phyloP scores from a whole-genome alignment of 2,888 invertebrate genomes.

The Diplazon laetatorius region DNA sequence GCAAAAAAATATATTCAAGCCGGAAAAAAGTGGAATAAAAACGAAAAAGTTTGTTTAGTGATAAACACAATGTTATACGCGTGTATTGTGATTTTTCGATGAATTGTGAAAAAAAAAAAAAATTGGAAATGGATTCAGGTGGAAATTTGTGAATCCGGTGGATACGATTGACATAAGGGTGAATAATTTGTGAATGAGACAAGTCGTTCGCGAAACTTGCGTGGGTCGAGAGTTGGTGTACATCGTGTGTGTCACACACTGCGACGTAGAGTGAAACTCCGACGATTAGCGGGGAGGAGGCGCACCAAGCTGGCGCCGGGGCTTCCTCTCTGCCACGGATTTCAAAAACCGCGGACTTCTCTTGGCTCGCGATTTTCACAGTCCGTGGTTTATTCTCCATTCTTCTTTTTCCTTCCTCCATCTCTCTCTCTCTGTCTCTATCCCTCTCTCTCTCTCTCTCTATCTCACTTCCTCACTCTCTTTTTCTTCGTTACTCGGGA shows the following conservation, averaged over 20 bases:
- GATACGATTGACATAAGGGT: neutral
- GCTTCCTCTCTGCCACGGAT: slow-evolving; percentile 56
- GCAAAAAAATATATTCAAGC: too few relatives aligned
- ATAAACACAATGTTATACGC: too few relatives aligned
- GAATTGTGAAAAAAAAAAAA: neutral
- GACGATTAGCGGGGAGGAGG: slow-evolving; percentile 43
- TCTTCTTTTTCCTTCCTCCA: too few relatives aligned
- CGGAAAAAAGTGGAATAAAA: too few relatives aligned
- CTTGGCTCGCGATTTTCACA: slow-evolving; percentile 2
- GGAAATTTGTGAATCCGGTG: neutral
- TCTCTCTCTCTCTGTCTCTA: too few relatives aligned
- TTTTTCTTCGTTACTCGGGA: neutral
- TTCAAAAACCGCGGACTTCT: slow-evolving; percentile 29
- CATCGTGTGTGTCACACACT: too few relatives aligned
- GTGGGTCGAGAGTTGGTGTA: neutral
- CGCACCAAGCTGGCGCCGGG: slow-evolving; percentile 57
- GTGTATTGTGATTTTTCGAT: too few relatives aligned
- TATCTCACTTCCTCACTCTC: neutral
- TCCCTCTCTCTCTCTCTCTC: too few relatives aligned
- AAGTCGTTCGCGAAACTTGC: neutral
- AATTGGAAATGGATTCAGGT: neutral
- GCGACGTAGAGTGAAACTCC: slow-evolving; percentile 49
- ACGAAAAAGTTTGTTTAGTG: too few relatives aligned
- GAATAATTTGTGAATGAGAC: slow-evolving; percentile 29
- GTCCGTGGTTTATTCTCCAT: too few relatives aligned